Percentiles rank a stretch among this genome's conserved stretches.
These are phyloP conservation scores for Nebria salina DNA, from an alignment of 2,888 invertebrate genomes.

Conservation along the genomic window DNA sequence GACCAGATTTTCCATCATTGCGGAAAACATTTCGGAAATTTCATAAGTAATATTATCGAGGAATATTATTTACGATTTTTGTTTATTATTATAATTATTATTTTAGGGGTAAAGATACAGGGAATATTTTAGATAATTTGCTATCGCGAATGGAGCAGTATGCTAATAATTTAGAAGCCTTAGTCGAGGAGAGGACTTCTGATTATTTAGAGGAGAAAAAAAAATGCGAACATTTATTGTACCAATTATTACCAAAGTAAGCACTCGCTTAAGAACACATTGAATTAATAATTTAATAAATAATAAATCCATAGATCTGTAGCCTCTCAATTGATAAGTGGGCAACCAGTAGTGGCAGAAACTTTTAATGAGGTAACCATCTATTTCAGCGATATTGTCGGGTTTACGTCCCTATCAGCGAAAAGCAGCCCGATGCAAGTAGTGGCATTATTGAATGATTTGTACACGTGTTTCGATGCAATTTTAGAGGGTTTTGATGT, in stretches of 20 bases:
- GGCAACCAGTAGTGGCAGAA: slow-evolving; percentile 89
- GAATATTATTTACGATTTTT: neutral
- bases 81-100: neutral
- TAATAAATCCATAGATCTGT: slow-evolving; percentile 71
- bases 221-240: slow-evolving; percentile 96
- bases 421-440: slow-evolving; percentile 92
- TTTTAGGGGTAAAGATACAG: slow-evolving; percentile 85
- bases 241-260: slow-evolving; percentile 91
- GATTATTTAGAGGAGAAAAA: slow-evolving; percentile 98
- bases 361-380: slow-evolving; percentile 96
- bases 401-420: slow-evolving; percentile 90
- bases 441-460: slow-evolving; percentile 95
- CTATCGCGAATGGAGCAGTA: slow-evolving; percentile 98
- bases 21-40: slow-evolving; percentile 90
- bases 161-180: slow-evolving; percentile 95
- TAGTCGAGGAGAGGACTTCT: slow-evolving; percentile 96
- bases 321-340: slow-evolving; percentile 89
- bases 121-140: slow-evolving; percentile 94
- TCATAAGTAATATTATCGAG: slow-evolving; percentile 80
- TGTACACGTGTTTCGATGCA: slow-evolving; percentile 97
- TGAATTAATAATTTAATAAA: no score
- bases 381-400: slow-evolving; percentile 97
- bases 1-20: slow-evolving; percentile 91
- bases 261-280: no score
- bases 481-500: slow-evolving; percentile 96